A percentile compares a stretch with the other conserved stretches of the same genome.
These are phyloP conservation scores for Platyura marginata DNA, from an alignment of 1,140 invertebrate genomes.

Conservation along the genomic window DNA sequence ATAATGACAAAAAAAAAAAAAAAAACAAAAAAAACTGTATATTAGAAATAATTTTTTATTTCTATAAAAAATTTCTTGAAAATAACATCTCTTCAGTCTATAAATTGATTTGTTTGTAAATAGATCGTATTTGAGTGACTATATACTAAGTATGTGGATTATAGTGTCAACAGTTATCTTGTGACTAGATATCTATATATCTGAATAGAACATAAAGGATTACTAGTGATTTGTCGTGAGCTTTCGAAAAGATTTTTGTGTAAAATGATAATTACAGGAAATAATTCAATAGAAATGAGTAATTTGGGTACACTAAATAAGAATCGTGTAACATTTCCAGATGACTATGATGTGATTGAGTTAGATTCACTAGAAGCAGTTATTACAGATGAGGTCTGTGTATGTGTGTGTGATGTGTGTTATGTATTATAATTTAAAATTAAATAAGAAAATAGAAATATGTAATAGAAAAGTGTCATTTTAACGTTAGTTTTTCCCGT, in stretches of 20 bases:
- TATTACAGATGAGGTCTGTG: constrained; percentile 1
- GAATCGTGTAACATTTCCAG: constrained; percentile 1
- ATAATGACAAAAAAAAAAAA: too few relatives aligned
- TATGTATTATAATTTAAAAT: not conserved
- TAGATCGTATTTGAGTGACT: too few relatives aligned
- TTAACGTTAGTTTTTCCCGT: too few relatives aligned
- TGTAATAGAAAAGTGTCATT: not conserved
- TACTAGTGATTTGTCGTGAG: not conserved
- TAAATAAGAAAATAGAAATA: not conserved
- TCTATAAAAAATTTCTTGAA: too few relatives aligned
- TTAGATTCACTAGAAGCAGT: constrained; percentile 26
- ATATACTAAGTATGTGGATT: too few relatives aligned
- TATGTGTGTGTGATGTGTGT: too few relatives aligned
- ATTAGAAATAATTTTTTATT: too few relatives aligned
- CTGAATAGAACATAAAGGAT: not conserved
- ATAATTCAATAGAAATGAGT: not conserved
- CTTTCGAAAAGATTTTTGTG: not conserved
- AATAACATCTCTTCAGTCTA: too few relatives aligned
- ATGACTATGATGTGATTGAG: constrained; percentile 13
- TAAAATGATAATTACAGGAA: not conserved
- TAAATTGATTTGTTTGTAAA: too few relatives aligned
- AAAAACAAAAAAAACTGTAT: too few relatives aligned
- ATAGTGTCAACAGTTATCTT: too few relatives aligned
- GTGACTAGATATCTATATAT: too few relatives aligned
- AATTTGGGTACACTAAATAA: not conserved